These are phyloP conservation scores for Seira ritae DNA, from an alignment of 2,888 invertebrate genomes.

Conservation along the genomic window DNA sequence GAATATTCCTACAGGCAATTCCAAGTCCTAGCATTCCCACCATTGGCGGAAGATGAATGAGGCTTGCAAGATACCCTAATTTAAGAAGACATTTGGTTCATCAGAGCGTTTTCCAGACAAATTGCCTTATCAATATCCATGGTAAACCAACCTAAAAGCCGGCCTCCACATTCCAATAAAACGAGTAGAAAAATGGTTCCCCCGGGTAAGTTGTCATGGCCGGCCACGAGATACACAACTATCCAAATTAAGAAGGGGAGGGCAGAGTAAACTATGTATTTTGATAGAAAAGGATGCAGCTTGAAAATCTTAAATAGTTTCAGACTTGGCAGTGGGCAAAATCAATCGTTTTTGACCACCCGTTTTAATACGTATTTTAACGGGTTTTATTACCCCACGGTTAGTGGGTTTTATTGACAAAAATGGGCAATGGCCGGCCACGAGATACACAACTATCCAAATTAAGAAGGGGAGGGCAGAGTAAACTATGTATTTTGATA, in stretches of 20 bases:
- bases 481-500: constrained; percentile 37
- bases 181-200: constrained; percentile 68
- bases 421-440: constrained; percentile 50
- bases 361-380: too few species aligned
- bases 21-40: constrained; percentile 93
- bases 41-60: constrained; percentile 88
- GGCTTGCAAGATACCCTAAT: constrained; percentile 84
- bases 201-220: constrained; percentile 67
- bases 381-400: too few species aligned
- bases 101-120: too few species aligned
- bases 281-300: constrained; percentile 28
- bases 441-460: constrained; percentile 60
- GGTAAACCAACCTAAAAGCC: constrained; percentile 58
- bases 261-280: constrained; percentile 34
- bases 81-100: neutral
- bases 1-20: constrained; percentile 80
- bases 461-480: constrained; percentile 50
- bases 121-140: neutral
- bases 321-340: too few species aligned
- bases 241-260: constrained; percentile 63
- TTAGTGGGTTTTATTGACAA: too few species aligned
- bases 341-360: too few species aligned
- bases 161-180: constrained; percentile 68
- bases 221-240: constrained; percentile 50
- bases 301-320: constrained; percentile 8